A percentile compares a stretch with the other conserved stretches of the same genome.
Evolutionary conservation across 2,113 vertebrate genomes (phyloP).

Genomic region (Anser cygnoides): DNA sequence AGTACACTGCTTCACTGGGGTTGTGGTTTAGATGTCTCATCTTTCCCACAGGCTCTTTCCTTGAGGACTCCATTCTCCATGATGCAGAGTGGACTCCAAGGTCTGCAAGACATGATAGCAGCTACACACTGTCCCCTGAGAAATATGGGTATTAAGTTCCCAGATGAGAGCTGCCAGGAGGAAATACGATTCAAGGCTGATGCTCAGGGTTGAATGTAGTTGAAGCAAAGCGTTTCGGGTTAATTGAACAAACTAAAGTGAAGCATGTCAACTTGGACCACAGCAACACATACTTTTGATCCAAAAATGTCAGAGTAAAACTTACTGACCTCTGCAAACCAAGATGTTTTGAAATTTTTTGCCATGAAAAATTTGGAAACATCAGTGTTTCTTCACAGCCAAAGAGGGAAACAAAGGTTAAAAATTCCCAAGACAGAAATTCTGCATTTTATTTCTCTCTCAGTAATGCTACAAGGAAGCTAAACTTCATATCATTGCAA

Average conservation of each 20-base stretch:
- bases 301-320: neutral
- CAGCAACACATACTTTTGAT: neutral
- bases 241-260: neutral
- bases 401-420: neutral
- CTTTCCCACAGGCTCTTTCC: constrained; percentile 3
- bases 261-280: neutral
- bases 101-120: neutral
- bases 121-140: neutral
- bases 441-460: neutral
- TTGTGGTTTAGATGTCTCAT: constrained; percentile 30
- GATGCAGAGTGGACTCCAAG: neutral
- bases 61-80: neutral
- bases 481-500: neutral
- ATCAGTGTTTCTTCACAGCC: neutral
- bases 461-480: neutral
- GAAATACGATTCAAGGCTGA: neutral
- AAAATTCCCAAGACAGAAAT: neutral
- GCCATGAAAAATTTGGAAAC: neutral
- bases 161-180: neutral
- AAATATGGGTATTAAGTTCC: neutral
- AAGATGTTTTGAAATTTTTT: neutral
- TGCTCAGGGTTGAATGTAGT: neutral
- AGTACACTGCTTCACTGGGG: neutral
- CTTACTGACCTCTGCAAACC: neutral
- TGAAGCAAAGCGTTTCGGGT: neutral